Evolutionary conservation across 2,113 vertebrate genomes (phyloP).

Genomic region (Megaceryle torquata): DNA sequence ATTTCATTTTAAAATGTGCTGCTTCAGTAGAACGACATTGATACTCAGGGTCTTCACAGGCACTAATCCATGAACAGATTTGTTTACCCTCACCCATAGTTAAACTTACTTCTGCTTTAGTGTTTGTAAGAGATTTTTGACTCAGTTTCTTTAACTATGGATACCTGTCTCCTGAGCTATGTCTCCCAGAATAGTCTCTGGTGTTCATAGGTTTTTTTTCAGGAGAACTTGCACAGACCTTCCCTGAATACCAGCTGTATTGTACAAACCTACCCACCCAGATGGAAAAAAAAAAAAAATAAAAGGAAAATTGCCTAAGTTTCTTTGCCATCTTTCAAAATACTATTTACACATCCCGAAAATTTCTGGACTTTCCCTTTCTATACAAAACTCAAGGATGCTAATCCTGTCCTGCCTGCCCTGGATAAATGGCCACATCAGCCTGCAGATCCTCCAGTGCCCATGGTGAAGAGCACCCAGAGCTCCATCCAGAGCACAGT

Average conservation of each 20-base stretch:
- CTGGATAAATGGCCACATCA: not conserved
- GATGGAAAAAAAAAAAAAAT: not conserved
- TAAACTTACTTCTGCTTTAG: not conserved
- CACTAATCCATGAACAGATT: constrained; percentile 38
- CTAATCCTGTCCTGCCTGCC: not conserved
- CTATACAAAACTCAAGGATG: not conserved
- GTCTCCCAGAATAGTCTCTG: not conserved
- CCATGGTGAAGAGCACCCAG: not conserved
- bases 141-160: not conserved
- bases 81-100: not conserved
- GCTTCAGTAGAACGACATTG: not conserved
- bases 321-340: not conserved
- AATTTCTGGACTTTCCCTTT: not conserved
- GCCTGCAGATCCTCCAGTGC: not conserved
- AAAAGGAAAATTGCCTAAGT: not conserved
- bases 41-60: not conserved
- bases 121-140: not conserved
- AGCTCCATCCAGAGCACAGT: not conserved
- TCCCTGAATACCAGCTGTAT: not conserved
- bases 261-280: not conserved
- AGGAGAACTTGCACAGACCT: not conserved
- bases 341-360: not conserved
- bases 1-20: not conserved
- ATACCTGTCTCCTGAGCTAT: not conserved
- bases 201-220: not conserved